Base-by-base conservation (phyloP, 2,888 invertebrate genomes). In the Drosophila gaucha region DNA sequence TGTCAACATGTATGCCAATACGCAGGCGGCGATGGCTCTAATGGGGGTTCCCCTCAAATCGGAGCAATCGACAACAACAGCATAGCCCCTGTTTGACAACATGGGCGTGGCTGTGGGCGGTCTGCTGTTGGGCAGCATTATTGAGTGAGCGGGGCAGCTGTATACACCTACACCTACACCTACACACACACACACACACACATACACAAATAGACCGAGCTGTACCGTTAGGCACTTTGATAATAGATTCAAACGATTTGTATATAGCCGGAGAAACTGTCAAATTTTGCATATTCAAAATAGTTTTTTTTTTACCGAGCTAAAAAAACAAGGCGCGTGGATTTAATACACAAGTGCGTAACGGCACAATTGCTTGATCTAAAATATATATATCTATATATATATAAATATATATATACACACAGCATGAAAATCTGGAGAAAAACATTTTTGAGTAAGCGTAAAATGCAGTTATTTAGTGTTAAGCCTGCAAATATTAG, bases 391-490 rank as follows among this genome's bases (percentile, higher is more conserved):
- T 24, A 12, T 3, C 31, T 16, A 67, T 5, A 44, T 28, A 49
- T 14, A 38, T 31, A 36, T n/a, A 50, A 16, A 28, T n/a, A 9
- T 3, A 30, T 3, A 16, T 20, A 12, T 5, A 46, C 5, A 56
- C 1, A 38, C 9, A 39, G 35, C 43, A 50, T 49, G 31, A 31
- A 47, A 56, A 64, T 30, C n/a, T 26, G 26, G 8, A 55, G 60
- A 22, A 65, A 35, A 52, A 55, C 49, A 49, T 60, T 69, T 52
- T 70, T 46, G 49, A 69, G 62, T 63, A 78, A 73, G 80, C 80
- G 84, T 73, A 72, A 86, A 84, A 86, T 85, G 85, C 88, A 86
- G 86, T 86, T 86, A 86, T 86, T 88, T 86, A 86, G 86, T 86
- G 71, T 80, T 86, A 86, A 86, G 86, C 43, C 80, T 88, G 84